Conservation (phyloP, 2,113 vertebrate species). For the Neotragus moschatus region DNA sequence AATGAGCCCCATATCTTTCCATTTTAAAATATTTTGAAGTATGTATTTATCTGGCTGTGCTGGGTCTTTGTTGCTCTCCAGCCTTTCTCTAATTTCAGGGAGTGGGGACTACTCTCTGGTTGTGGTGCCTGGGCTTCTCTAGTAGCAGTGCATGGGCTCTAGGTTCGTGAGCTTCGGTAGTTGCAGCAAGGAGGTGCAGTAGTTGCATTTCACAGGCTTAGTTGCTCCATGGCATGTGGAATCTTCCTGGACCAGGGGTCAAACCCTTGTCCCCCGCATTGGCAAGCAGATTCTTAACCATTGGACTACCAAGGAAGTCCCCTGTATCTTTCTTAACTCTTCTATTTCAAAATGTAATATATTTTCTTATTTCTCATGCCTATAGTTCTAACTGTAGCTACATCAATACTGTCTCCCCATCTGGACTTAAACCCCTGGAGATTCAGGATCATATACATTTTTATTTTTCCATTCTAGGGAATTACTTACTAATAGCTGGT, state of each 20-base stretch:
- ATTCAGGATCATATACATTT: not conserved
- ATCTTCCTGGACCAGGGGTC: not conserved
- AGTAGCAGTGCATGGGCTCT: not conserved
- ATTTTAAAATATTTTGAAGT: not conserved
- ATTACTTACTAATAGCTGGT: not conserved
- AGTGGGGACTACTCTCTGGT: not conserved
- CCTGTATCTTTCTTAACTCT: not conserved
- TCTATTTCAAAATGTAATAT: not conserved
- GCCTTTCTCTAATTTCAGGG: not conserved
- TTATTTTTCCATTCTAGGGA: not conserved
- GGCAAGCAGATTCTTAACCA: not conserved
- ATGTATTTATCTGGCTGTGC: not conserved
- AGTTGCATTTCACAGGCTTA: not conserved
- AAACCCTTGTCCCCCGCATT: not conserved
- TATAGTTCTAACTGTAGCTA: not conserved
- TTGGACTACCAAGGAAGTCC: not conserved
- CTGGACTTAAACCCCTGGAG: not conserved
- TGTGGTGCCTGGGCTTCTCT: not conserved
- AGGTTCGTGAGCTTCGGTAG: not conserved
- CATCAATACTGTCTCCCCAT: not conserved
- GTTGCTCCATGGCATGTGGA: not conserved
- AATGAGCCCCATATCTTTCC: not conserved
- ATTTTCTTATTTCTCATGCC: not conserved
- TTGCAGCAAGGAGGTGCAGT: not conserved
- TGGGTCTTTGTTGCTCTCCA: not conserved